Conservation (phyloP, 1,140 invertebrate genomes). For the Drosophila paulistorum region DNA sequence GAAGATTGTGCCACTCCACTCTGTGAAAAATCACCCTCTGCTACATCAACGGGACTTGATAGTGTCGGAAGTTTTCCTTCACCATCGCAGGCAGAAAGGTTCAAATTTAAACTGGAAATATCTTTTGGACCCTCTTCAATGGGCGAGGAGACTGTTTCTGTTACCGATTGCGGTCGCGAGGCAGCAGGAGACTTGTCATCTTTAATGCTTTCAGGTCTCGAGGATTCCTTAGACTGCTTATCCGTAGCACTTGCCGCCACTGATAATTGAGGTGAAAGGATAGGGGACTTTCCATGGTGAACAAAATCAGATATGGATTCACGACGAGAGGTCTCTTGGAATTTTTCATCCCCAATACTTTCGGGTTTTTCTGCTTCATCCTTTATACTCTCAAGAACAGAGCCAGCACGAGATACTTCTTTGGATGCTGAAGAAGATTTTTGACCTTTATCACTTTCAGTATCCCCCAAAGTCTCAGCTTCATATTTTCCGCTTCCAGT, state of each 20-base stretch:
- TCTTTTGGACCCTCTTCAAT: slow-evolving; percentile 57
- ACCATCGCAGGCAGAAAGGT: slow-evolving; percentile 22
- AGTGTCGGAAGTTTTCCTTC: slow-evolving; percentile 54
- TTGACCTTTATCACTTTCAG: too few species aligned
- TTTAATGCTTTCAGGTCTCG: neutral
- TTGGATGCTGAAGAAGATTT: slow-evolving; percentile 19
- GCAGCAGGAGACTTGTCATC: slow-evolving; percentile 19
- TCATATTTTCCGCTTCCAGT: slow-evolving; percentile 22
- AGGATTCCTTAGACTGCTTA: neutral
- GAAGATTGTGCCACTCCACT: neutral
- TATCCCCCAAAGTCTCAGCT: neutral
- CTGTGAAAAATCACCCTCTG: slow-evolving; percentile 61
- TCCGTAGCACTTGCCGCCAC: slow-evolving; percentile 13
- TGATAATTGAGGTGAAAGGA: slow-evolving; percentile 12
- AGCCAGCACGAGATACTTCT: slow-evolving; percentile 18
- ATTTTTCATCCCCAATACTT: neutral
- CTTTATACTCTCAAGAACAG: neutral
- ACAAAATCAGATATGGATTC: neutral
- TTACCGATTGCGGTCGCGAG: slow-evolving; percentile 37
- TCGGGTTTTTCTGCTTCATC: too few species aligned
- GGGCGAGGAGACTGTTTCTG: slow-evolving; percentile 54
- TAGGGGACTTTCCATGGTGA: too few species aligned
- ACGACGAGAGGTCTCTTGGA: neutral
- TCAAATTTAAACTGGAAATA: slow-evolving; percentile 33
- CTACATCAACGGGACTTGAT: slow-evolving; percentile 75